Conservation (phyloP, 23 tunicate genomes). For the Diplosoma virens region DNA sequence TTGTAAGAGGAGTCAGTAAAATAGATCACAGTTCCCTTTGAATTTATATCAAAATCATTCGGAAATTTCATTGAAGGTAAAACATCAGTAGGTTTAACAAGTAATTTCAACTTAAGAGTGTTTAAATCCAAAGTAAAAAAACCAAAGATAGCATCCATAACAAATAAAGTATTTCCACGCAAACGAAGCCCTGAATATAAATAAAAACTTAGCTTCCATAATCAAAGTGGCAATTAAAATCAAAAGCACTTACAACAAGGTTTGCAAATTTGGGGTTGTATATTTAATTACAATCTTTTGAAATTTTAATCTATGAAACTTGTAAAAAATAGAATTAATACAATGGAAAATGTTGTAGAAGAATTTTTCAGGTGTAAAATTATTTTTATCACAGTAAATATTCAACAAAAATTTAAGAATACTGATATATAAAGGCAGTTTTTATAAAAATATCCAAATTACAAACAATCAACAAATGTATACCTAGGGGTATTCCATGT, state of each 20-base stretch:
- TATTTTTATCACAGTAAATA: background rate
- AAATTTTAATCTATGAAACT: too few relatives aligned
- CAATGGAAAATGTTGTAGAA: background rate
- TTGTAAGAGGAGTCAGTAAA: slow-evolving; percentile 48
- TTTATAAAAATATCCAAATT: too few relatives aligned
- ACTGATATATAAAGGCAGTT: too few relatives aligned
- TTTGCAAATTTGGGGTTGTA: too few relatives aligned
- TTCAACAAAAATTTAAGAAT: background rate
- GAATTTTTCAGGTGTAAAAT: background rate
- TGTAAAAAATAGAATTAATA: background rate
- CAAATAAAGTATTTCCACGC: slow-evolving; percentile 19
- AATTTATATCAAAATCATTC: slow-evolving; percentile 44
- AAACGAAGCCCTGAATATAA: slow-evolving; percentile 38
- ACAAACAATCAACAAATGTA: too few relatives aligned
- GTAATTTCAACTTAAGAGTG: background rate
- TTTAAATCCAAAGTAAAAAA: slow-evolving; percentile 32
- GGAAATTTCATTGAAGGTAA: slow-evolving; percentile 55
- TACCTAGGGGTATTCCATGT: slow-evolving; percentile 47
- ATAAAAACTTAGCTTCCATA: background rate
- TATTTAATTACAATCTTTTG: too few relatives aligned
- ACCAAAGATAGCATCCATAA: slow-evolving; percentile 67
- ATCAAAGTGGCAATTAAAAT: background rate
- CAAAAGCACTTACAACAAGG: too few relatives aligned
- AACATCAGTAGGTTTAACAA: slow-evolving; percentile 22
- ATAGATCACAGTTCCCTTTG: slow-evolving; percentile 27